Evolutionary conservation across 2,888 invertebrate genomes (phyloP), one percentile per base, ranked within the genome.

Genomic region (Merodon equestris): DNA sequence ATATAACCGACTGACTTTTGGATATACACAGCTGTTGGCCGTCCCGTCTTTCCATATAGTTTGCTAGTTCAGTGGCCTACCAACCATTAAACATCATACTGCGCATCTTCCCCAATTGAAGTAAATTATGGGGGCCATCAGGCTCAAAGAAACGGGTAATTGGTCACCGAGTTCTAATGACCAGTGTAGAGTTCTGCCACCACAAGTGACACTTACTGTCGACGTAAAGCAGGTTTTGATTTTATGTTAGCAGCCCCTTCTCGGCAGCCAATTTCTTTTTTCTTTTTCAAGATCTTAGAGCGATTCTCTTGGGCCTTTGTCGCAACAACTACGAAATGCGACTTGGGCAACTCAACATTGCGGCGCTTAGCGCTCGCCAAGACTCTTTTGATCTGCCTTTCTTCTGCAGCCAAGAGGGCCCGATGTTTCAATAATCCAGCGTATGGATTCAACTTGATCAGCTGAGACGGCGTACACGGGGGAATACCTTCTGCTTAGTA

Each of bases 371-470:
- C 94, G 42, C 93, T 85, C 14, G 91, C 89, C 82, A 93, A 85
- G 14, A 93, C 92, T 83, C 91, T 92, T 74, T 90, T 88, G 54
- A 91, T 89, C 84, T 92, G 92, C 81, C 93, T 92, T 84, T 92
- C 92, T 85, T 93, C 91, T 17, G 91, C 91, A 42, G 93, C 92
- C 66, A 96, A 90, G 58, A 95, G 91, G 0, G 97, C 96, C 84
- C 94, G 93, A 86, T 97, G 93, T 89, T 96, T 96, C 84, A 95
- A 90, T 50, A 98, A 98, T 81, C 95, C 95, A 1, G 97, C 94
- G 89, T 96, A 98, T 1, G 99, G 99, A 89, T 99, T 99, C 83
- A 99, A 91, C 85, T 94, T 92, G 85, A 95, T 90, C 94, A 99
- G 93, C 1, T 97, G 85, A 97, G 92, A 90, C 99, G 98, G 88